Base-by-base conservation (phyloP, 2,113 vertebrate species). In the Heteronetta atricapilla region DNA sequence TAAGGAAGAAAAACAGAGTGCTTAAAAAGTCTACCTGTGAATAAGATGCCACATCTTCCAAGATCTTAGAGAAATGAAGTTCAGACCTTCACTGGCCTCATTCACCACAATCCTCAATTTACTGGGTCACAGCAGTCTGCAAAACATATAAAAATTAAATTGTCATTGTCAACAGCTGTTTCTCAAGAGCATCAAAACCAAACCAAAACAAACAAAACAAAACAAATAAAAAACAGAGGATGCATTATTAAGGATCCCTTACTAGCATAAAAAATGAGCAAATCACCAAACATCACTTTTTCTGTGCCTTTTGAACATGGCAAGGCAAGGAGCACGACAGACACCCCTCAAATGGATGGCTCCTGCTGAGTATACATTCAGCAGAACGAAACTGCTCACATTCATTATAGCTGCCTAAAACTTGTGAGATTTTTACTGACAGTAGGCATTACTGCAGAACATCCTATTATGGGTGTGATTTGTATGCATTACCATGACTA, bases 21-120 rank as follows among this genome's bases (percentile, higher is more conserved):
- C 10, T 75, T 31, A 19, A 72, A 25, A 29, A 64, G 23, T 33
- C 28, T 98, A 97, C 97, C 94, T 96, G 88, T 73, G 42, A 86
- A 64, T 90, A 68, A 5, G 7, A 34, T 76, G 74, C 33, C 91
- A 94, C 85, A 96, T 95, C 34, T 75, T 97, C 81, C 67, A 95
- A 93, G 67, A 86, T 19, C 21, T 23, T 62, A 81, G 4, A 26
- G 6, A 59, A 69, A 63, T 26, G 5, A 69, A 79, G 13, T 88
- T 92, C 88, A 94, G 50, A 75, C 26, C 14, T 83, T 33, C 46
- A 22, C 28, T 82, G 68, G 55, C 23, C 26, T 81, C 73, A 40
- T 84, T 91, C 59, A 76, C n/a, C 36, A 67, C 38, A 29, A 3
- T 66, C 79, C 17, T 59, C 58, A 84, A 55, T 5, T 52, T n/a